Base-by-base conservation (phyloP, 1,140 invertebrate genomes). In the Drosophila ogumai region DNA sequence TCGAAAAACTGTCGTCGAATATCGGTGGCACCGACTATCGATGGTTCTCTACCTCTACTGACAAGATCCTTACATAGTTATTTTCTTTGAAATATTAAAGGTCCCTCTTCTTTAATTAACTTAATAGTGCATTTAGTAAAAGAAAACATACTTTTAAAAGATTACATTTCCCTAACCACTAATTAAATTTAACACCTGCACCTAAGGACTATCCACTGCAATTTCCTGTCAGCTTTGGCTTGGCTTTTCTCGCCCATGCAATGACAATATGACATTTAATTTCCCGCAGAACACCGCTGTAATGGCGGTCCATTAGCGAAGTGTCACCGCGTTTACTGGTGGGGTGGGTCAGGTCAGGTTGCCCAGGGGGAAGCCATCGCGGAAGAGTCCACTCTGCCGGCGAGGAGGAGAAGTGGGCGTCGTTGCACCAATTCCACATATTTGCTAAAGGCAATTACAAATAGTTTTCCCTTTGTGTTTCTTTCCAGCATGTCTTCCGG, bases 401-500 rank as follows among this genome's bases (percentile, higher is more conserved):
- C 4, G 9, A 38, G 10, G 47, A 13, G 46, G 3, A 9, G 46
- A 32, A 3, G 50, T 0, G 1, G 1, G 19, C 36, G 32, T 25
- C 5, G 46, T 46, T 63, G 40, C 41, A 50, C 44, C 49, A 32
- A 64, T 43, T 50, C 72, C 41, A 46, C 58, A 75, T 56, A 50
- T 40, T 36, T 56, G 19, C 43, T 34, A 15, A 65, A 50, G 50
- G 52, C 47, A 63, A 74, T 74, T 55, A 61, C 43, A 77, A 43
- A 81, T 61, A 55, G 46, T 68, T 63, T 59, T 60, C 34, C 44
- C 34, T 19, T 13, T 56, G 66, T 40, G 15, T 44, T 75, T 60
- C n/a, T 31, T 78, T 82, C 8, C 86, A 92, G 91, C 55, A 92
- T 92, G 92, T 92, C 92, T 71, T 80, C 88, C 68, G 91, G 91